These are phyloP conservation scores for Alentia gelatinosa DNA, from an alignment of 2,888 invertebrate genomes.

Conservation along the genomic window DNA sequence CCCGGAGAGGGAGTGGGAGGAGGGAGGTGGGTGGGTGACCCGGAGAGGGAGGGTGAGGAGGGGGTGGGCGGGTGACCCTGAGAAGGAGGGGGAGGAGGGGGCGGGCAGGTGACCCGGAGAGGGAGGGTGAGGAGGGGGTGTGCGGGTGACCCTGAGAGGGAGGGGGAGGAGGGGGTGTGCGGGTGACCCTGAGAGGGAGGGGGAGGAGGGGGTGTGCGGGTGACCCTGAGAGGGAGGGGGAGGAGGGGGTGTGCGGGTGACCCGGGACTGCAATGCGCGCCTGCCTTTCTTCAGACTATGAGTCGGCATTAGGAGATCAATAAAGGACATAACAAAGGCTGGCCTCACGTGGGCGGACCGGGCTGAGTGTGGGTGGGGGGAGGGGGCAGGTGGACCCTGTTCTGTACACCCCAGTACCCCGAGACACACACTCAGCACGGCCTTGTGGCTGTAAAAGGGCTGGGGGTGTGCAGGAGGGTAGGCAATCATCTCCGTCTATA, in stretches of 20 bases:
- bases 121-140: neutral
- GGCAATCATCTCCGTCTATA: neutral
- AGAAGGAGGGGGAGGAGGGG: no score
- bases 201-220: neutral
- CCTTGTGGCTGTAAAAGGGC: neutral
- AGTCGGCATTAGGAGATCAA: neutral
- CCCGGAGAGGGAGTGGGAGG: no score
- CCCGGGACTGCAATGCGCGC: no score
- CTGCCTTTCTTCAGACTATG: neutral
- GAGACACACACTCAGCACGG: neutral
- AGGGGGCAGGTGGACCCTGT: neutral
- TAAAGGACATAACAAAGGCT: neutral
- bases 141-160: neutral
- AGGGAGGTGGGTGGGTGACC: no score
- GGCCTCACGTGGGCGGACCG: neutral
- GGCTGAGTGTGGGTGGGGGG: neutral
- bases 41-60: neutral
- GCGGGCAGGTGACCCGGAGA: no score
- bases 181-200: no score
- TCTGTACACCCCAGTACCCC: no score
- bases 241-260: no score
- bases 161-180: neutral
- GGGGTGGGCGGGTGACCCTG: neutral
- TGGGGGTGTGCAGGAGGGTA: neutral
- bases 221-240: no score